Conservation (phyloP, 2,113 vertebrate genomes). For the Brachyhypopomus gauderio region DNA sequence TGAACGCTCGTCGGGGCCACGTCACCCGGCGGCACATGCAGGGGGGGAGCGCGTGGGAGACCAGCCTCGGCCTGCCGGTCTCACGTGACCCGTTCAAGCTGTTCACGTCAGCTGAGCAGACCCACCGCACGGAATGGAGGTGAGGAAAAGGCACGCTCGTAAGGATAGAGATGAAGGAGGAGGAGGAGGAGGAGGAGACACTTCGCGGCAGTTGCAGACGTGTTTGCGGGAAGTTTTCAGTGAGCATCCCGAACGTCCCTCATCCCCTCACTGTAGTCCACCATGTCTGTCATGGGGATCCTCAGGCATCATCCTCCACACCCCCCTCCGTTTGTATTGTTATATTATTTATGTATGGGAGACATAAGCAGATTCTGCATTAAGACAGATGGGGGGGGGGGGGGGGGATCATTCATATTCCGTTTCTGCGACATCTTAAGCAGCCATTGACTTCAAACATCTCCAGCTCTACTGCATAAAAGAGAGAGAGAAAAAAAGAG, state of each 20-base stretch:
- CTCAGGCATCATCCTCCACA: constrained; percentile 61
- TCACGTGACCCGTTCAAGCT: no score
- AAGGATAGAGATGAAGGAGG: constrained; percentile 35
- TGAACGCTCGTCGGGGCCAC: constrained; percentile 83
- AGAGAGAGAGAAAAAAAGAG: constrained; percentile 51
- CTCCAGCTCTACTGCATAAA: constrained; percentile 64
- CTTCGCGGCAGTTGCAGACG: constrained; percentile 39
- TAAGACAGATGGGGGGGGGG: constrained; percentile 66
- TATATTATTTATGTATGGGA: constrained; percentile 78
- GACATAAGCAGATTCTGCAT: constrained; percentile 69
- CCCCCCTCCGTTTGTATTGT: constrained; percentile 75
- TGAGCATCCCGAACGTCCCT: constrained; percentile 63
- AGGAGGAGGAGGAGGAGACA: background rate
- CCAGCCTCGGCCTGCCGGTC: no score
- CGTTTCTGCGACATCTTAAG: constrained; percentile 73
- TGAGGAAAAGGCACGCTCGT: constrained; percentile 45
- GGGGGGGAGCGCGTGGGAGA: constrained; percentile 30
- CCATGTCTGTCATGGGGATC: constrained; percentile 71
- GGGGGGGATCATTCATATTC: constrained; percentile 71
- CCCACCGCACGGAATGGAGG: constrained; percentile 30
- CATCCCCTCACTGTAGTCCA: constrained; percentile 62
- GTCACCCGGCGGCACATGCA: constrained; percentile 36
- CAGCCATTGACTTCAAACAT: constrained; percentile 73
- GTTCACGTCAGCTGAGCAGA: background rate
- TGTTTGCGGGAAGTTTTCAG: constrained; percentile 50